Evolutionary conservation across 2,113 vertebrate species (phyloP), one percentile per base, ranked within the genome.

Genomic region (Paramisgurnus dabryanus): DNA sequence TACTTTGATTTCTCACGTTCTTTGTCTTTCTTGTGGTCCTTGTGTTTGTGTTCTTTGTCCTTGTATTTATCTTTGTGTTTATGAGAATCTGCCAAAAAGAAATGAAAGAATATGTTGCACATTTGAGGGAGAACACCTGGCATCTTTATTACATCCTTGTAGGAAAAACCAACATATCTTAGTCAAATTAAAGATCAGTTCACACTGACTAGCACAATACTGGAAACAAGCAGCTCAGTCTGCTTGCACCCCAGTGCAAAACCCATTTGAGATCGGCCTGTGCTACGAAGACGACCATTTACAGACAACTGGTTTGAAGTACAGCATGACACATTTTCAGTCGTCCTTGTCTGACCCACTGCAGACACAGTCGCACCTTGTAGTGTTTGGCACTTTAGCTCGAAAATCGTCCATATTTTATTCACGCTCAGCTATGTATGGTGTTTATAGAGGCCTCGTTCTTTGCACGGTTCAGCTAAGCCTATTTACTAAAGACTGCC

Each of bases 21-120:
- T 87, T 96, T 97, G 87, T 99, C 97, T 89, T 98, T 99, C 89
- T 96, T 99, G 92, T 98, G 96, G 90, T 99, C 97, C 94, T 98
- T 99, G 85, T 98, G 97, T 91, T 96, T 95, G 89, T 98, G 96
- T 88, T 98, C 95, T 92, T 95, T 93, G 88, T 96, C 97, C 93
- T 96, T 98, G 88, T 97, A 94, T 91, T 98, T 98, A 85, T 98
- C 96, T 94, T 96, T 98, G 90, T 96, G 94, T 94, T 96, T 98
- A 90, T 98, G 95, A 88, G 94, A 95, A 93, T 98, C 97, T 98
- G 86, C 67, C 58, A 67, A 70, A 12, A 67, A 66, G 61, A 76
- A 63, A n/a, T 84, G 8, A 66, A 57, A 77, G 17, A 67, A 49
- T 57, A 58, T 27, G 63, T 18, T 27, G 61, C 15, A 67, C 47